These are phyloP conservation scores for Strigamia crassipes DNA, from an alignment of 2,888 invertebrate genomes.

Conservation along the genomic window DNA sequence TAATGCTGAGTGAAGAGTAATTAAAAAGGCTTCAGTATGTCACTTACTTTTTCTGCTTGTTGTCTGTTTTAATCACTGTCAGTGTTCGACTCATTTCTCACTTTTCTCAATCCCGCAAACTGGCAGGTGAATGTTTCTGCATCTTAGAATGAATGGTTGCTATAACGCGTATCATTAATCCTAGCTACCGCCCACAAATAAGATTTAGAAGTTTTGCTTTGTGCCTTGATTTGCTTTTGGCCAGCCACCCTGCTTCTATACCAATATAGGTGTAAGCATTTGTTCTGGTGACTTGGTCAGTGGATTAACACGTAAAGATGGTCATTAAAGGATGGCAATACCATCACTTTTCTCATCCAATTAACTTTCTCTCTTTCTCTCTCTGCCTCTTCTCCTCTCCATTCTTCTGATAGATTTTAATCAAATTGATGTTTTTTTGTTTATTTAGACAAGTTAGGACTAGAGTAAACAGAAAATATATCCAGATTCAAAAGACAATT, in stretches of 20 bases:
- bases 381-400: neutral
- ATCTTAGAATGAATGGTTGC: neutral
- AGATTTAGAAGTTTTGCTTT: constrained; percentile 4
- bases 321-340: neutral
- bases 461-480: neutral
- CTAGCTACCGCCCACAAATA: neutral
- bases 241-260: neutral
- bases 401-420: neutral
- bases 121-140: neutral
- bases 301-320: constrained; percentile 15
- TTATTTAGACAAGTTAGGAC: neutral
- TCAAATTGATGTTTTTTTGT: neutral
- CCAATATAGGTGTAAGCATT: constrained; percentile 21
- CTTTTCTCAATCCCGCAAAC: neutral
- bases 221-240: constrained; percentile 4
- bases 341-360: constrained; percentile 10
- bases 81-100: neutral
- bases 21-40: neutral
- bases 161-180: neutral
- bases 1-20: neutral
- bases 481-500: neutral
- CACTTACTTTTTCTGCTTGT: neutral
- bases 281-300: neutral
- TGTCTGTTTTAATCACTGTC: neutral
- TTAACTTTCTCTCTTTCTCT: neutral